phyloP scores from a whole-genome alignment of 2,797 vertebrate species.

The Octomys mimax region DNA sequence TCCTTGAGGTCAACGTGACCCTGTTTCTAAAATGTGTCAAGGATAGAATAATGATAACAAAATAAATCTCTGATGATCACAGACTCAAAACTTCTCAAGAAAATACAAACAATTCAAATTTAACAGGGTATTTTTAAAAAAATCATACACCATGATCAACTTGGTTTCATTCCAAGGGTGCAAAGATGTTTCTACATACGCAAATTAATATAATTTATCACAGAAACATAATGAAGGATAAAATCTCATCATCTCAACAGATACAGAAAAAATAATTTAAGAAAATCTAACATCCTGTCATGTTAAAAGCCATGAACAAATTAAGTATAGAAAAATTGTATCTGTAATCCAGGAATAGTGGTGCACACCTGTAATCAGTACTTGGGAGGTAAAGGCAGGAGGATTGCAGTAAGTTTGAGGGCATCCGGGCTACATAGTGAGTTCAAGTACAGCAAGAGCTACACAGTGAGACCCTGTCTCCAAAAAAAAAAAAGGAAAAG shows the following conservation, averaged over 20 bases:
- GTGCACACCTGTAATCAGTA: not conserved
- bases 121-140: not conserved
- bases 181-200: not conserved
- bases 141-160: not conserved
- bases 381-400: not conserved
- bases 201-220: not conserved
- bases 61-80: not conserved
- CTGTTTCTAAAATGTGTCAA: not conserved
- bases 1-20: not conserved
- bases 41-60: not conserved
- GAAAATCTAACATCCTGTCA: not conserved
- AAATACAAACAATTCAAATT: not conserved
- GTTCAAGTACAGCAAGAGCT: not conserved
- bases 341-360: not conserved
- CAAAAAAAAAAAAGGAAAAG: too few relatives aligned
- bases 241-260: not conserved
- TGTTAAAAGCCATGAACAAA: not conserved
- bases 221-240: not conserved
- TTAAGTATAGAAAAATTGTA: not conserved
- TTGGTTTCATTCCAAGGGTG: not conserved
- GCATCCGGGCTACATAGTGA: not conserved
- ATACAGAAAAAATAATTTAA: not conserved
- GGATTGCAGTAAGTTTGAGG: not conserved
- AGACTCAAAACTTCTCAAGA: not conserved
- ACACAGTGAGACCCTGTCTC: not conserved